Percentiles rank a stretch among this genome's conserved stretches.
Conservation (phyloP, 1,140 invertebrate species). For the Psix sp. region DNA sequence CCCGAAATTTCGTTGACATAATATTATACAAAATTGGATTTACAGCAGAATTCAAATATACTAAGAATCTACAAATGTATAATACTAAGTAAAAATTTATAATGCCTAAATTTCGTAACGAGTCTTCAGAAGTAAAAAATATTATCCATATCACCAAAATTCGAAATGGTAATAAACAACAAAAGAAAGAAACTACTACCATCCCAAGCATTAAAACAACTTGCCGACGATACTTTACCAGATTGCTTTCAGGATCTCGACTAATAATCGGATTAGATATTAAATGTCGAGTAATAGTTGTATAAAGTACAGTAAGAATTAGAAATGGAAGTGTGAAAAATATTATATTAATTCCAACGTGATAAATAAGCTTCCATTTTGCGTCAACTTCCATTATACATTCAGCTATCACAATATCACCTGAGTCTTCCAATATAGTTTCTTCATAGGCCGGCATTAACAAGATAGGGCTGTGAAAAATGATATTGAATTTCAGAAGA, state of each 20-base stretch:
- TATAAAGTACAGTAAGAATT: slow-evolving; percentile 86
- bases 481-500: neutral
- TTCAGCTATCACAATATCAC: slow-evolving; percentile 77
- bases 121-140: slow-evolving; percentile 81
- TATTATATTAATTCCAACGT: slow-evolving; percentile 81
- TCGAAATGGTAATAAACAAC: slow-evolving; percentile 90
- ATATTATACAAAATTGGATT: slow-evolving; percentile 90
- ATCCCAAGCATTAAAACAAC: slow-evolving; percentile 89
- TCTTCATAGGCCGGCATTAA: slow-evolving; percentile 77
- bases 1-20: slow-evolving; percentile 90
- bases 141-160: slow-evolving; percentile 86
- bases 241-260: slow-evolving; percentile 79
- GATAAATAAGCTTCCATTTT: slow-evolving; percentile 84
- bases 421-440: slow-evolving; percentile 68
- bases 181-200: slow-evolving; percentile 90
- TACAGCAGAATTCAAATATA: slow-evolving; percentile 90
- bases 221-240: slow-evolving; percentile 81
- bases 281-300: slow-evolving; percentile 85
- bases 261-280: slow-evolving; percentile 80
- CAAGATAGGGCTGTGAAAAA: slow-evolving; percentile 78
- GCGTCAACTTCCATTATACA: slow-evolving; percentile 83
- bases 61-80: slow-evolving; percentile 89
- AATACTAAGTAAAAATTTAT: slow-evolving; percentile 88
- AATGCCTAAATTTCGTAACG: slow-evolving; percentile 80
- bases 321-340: slow-evolving; percentile 88